Base-by-base conservation (phyloP, 2,888 invertebrate species). In the Clepsis dumicolana region DNA sequence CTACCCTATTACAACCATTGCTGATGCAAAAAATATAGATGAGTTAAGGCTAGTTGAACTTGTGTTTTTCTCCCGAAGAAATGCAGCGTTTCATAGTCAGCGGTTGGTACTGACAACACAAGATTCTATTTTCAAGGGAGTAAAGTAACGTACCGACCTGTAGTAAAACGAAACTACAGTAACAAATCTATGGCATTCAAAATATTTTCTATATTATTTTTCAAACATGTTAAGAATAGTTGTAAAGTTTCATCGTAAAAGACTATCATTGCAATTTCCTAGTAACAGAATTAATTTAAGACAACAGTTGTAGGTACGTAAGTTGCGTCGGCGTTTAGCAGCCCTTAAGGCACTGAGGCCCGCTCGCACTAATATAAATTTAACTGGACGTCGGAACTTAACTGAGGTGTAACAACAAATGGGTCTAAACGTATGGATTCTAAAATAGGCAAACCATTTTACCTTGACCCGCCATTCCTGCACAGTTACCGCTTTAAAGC, bases 361-460 rank as follows among this genome's bases (percentile, higher is more conserved):
- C 76, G 77, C 78, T 80, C 75, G 71, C 79, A 79, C 76, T 81
- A 79, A 75, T 81, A 86, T 86, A 81, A 80, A 81, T 86, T 86
- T 80, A 82, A 84, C 78, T 82, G 79, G 78, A 82, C 80, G 84
- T 83, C 83, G 80, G 79, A 77, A 79, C 79, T 82, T 82, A 83
- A 82, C 77, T 73, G 77, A 80, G 76, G 80, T 80, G 78, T 78
- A 81, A 77, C 80, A 83, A 82, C 80, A 83, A 83, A 83, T 83
- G 80, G 75, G 83, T 80, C 82, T 79, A 82, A 81, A 78, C 78
- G 75, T 80, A 79, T 78, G 77, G 71, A 81, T 24, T 29, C 77
- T 76, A 74, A 76, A 74, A 27, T 38, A 35, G 25, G 72, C 72
- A 76, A 71, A 73, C 84, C 82, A 79, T 52, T 79, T 72, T 83